Conservation (phyloP, 2,888 invertebrate genomes). For the Tuta absoluta region DNA sequence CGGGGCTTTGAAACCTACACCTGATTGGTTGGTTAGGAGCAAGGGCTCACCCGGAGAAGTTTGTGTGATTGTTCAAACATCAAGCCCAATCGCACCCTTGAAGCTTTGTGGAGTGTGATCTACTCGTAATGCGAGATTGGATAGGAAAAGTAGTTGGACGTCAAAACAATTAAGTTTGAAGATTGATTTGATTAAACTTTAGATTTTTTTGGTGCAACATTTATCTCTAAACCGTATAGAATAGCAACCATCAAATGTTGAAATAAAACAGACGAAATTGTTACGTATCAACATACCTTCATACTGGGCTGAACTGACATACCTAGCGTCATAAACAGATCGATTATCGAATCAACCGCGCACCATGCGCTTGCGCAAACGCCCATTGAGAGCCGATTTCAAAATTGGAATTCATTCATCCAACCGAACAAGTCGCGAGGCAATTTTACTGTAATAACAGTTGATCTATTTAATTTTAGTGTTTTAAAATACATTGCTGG, state of each 20-base stretch:
- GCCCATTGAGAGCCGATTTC: slow-evolving; percentile 34
- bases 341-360: slow-evolving; percentile 11
- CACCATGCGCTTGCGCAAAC: slow-evolving; percentile 32
- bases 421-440: slow-evolving; percentile 29
- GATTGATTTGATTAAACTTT: too few species aligned
- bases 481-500: background rate
- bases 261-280: background rate
- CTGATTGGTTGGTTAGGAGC: too few species aligned
- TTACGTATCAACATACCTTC: background rate
- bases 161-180: too few species aligned
- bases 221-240: too few species aligned
- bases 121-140: too few species aligned
- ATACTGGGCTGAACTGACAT: slow-evolving; percentile 4
- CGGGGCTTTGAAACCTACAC: too few species aligned
- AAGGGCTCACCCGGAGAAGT: too few species aligned
- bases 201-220: too few species aligned
- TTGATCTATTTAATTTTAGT: background rate
- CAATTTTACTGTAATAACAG: slow-evolving; percentile 20
- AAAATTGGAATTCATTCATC: slow-evolving; percentile 46
- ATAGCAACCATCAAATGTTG: background rate
- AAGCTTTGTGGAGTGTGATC: too few species aligned
- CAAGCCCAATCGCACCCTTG: too few species aligned
- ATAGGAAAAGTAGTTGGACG: too few species aligned
- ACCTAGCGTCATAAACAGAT: slow-evolving; percentile 11
- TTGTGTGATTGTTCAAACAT: too few species aligned